Conservation (phyloP, 2,797 vertebrate genomes). For the Lagodon rhomboides region DNA sequence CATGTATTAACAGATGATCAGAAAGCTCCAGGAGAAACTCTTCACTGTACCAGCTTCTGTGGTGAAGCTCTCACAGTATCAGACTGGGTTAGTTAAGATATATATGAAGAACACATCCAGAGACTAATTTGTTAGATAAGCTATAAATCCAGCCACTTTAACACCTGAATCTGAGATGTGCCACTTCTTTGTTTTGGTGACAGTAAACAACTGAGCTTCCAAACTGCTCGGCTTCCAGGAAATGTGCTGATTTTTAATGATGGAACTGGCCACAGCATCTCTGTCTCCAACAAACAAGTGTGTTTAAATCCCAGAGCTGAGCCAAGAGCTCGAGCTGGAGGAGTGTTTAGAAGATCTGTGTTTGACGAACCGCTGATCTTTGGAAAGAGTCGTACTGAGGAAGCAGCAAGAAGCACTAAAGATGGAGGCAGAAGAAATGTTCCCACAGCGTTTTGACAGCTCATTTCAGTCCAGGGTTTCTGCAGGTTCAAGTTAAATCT, state of each 20-base stretch:
- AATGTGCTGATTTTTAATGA: conserved; percentile 5
- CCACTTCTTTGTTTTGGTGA: background rate
- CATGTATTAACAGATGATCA: too few relatives aligned
- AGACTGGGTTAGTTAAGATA: background rate
- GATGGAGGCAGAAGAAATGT: background rate
- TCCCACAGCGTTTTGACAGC: background rate
- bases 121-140: background rate
- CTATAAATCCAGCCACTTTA: background rate
- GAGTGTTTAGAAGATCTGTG: background rate
- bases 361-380: background rate
- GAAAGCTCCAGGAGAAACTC: background rate
- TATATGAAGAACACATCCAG: background rate
- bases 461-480: background rate
- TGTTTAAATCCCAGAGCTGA: background rate
- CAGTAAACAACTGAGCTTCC: background rate
- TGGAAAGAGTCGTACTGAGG: background rate
- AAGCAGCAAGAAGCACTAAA: background rate
- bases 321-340: background rate
- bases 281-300: background rate
- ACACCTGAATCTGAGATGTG: background rate
- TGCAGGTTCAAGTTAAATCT: background rate
- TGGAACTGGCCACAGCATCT: background rate
- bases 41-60: background rate
- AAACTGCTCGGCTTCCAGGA: background rate
- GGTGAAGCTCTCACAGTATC: background rate